phyloP scores from a whole-genome alignment of 2,113 vertebrate species.

The Malurus melanocephalus region DNA sequence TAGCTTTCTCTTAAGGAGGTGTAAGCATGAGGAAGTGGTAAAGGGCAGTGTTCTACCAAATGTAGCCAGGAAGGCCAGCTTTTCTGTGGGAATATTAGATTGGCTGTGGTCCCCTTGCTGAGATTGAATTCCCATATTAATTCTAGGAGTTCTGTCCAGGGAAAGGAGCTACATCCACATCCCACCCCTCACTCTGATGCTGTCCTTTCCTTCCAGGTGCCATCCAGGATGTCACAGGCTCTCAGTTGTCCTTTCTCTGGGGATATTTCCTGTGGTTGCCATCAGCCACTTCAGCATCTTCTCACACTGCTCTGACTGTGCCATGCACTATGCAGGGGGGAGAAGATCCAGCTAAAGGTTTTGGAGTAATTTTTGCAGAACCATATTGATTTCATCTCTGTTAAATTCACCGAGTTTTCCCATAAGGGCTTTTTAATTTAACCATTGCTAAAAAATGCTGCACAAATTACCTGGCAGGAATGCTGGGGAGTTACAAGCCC shows the following conservation, averaged over 20 bases:
- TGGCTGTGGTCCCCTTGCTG: neutral
- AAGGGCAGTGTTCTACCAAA: neutral
- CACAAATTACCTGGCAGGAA: slow-evolving; percentile 53
- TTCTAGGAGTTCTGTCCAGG: neutral
- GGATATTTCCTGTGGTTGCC: neutral
- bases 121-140: neutral
- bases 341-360: neutral
- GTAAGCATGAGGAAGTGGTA: neutral
- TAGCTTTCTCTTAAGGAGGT: neutral
- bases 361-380: slow-evolving; percentile 34
- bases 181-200: neutral
- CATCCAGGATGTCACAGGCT: neutral
- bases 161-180: neutral
- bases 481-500: slow-evolving; percentile 19
- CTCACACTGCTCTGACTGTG: accelerated
- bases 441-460: slow-evolving; percentile 46
- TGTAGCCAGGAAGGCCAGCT: neutral
- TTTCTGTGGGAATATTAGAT: neutral
- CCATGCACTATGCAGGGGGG: neutral
- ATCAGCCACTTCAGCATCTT: neutral
- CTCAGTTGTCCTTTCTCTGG: neutral
- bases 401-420: slow-evolving; percentile 48
- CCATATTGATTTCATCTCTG: slow-evolving; percentile 51
- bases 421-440: slow-evolving; percentile 56
- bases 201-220: neutral